phyloP scores from a whole-genome alignment of 2,113 vertebrate genomes.

The Lynx canadensis region DNA sequence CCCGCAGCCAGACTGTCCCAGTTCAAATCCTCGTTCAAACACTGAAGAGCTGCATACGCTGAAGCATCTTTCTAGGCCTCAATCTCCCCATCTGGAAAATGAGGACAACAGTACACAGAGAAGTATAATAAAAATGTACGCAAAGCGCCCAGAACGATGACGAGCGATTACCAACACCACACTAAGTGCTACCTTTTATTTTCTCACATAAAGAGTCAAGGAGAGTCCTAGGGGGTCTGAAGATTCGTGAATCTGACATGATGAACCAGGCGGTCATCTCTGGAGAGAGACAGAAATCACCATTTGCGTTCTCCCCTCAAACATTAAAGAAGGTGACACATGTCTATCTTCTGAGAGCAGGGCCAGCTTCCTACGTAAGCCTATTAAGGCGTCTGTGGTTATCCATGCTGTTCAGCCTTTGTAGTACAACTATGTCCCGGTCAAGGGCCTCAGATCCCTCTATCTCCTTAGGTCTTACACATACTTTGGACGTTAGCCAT shows the following conservation, averaged over 20 bases:
- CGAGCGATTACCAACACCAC: neutral
- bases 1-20: too few relatives aligned
- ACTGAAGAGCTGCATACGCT: neutral
- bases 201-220: neutral
- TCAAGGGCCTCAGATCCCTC: neutral
- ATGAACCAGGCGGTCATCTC: neutral
- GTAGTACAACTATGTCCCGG: neutral
- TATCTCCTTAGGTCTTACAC: neutral
- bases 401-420: neutral
- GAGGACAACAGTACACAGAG: neutral
- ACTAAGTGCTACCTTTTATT: neutral
- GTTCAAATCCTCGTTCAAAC: neutral
- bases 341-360: neutral
- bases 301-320: neutral
- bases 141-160: neutral
- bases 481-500: neutral
- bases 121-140: neutral
- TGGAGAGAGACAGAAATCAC: neutral
- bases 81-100: neutral
- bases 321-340: neutral
- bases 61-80: neutral
- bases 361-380: neutral
- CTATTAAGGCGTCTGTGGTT: neutral
- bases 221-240: neutral
- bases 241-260: neutral